Evolutionary conservation across 2,888 invertebrate species (phyloP).

Genomic region (Schizaphis graminum): DNA sequence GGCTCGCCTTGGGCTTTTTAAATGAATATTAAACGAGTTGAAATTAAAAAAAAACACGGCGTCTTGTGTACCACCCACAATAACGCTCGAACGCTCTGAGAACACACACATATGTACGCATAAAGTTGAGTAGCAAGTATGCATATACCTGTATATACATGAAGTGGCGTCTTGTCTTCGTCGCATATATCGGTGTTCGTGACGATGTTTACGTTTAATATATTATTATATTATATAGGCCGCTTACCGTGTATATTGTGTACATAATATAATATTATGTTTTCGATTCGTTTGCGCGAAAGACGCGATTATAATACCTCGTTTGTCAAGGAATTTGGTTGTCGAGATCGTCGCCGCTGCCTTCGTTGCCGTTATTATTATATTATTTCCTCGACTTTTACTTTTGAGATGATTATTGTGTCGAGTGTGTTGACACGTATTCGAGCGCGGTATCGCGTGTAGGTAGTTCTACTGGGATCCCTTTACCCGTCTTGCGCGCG

Average conservation of each 20-base stretch:
- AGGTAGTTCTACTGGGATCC: background rate
- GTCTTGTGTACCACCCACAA: background rate
- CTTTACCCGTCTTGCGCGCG: background rate
- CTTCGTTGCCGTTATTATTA: background rate
- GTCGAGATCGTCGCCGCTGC: background rate
- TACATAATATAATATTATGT: slow-evolving; percentile 19
- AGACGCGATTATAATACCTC: slow-evolving; percentile 9
- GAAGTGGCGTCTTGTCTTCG: background rate
- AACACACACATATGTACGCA: background rate
- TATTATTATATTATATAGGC: background rate
- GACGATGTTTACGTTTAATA: slow-evolving; percentile 18
- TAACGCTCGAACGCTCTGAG: background rate
- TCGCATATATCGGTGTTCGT: background rate
- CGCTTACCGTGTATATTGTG: background rate
- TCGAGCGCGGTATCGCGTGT: background rate
- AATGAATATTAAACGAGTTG: slow-evolving; percentile 45
- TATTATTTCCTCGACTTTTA: slow-evolving; percentile 21
- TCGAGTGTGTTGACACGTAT: slow-evolving; percentile 43
- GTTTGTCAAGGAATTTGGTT: slow-evolving; percentile 5
- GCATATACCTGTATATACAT: background rate
- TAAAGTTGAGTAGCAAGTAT: background rate
- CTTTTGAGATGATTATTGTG: slow-evolving; percentile 39
- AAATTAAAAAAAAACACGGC: slow-evolving; percentile 14
- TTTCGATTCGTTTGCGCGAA: slow-evolving; percentile 41
- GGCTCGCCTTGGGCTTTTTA: background rate